Evolutionary conservation across 2,113 vertebrate species (phyloP).

Genomic region (Ammodytes marinus): DNA sequence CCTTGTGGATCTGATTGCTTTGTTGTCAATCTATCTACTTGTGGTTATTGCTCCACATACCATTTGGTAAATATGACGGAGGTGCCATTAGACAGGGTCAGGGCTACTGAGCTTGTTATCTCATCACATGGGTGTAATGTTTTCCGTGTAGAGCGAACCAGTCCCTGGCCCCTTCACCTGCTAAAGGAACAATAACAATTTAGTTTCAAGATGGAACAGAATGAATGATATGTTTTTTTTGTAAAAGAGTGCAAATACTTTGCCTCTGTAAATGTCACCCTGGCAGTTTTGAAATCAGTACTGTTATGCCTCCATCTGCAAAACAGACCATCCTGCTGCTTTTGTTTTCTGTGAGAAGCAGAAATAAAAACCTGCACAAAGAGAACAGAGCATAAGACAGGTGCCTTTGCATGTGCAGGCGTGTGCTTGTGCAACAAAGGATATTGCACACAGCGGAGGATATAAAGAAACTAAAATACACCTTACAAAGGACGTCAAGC

Average conservation of each 20-base stretch:
- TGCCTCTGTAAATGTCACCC: conserved; percentile 71
- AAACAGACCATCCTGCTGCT: conserved; percentile 70
- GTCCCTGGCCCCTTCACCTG: conserved; percentile 76
- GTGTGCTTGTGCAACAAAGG: conserved; percentile 41
- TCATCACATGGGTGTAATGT: conserved; percentile 56
- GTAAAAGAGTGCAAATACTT: conserved; percentile 54
- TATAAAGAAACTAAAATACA: conserved; percentile 53
- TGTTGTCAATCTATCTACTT: conserved; percentile 78
- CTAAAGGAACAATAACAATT: conserved; percentile 66
- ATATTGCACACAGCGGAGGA: conserved; percentile 38
- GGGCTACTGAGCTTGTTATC: conserved; percentile 76
- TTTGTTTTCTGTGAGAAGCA: conserved; percentile 65
- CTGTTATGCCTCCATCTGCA: conserved; percentile 75
- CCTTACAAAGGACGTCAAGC: conserved; percentile 55
- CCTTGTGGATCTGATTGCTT: conserved; percentile 69
- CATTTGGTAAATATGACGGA: conserved; percentile 83
- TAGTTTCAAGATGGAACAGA: conserved; percentile 55
- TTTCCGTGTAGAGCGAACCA: conserved; percentile 59
- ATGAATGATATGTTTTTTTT: conserved; percentile 21
- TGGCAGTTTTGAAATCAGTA: conserved; percentile 75
- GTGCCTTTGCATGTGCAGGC: conserved; percentile 26
- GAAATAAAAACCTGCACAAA: conserved; percentile 39
- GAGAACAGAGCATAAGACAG: conserved; percentile 54
- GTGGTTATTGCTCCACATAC: conserved; percentile 60
- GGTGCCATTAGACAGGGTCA: conserved; percentile 81